Conservation (phyloP, 2,797 vertebrate species). For the Notolepis coatsorum region DNA sequence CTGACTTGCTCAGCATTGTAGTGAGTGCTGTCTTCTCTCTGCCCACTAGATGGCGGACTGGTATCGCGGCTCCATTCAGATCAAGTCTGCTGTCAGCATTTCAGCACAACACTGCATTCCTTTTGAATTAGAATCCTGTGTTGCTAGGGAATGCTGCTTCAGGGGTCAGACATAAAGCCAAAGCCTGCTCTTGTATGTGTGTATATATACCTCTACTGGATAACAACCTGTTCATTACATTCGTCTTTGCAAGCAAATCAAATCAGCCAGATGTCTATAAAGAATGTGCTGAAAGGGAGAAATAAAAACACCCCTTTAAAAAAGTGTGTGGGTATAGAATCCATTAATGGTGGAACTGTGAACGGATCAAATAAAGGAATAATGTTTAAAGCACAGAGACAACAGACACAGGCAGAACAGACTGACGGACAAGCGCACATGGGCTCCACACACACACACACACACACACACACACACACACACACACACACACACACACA, state of each 20-base stretch:
- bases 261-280: conserved; percentile 54
- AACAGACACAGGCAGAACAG: no score
- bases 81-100: conserved; percentile 23
- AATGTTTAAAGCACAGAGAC: no score
- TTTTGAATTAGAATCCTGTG: conserved; percentile 31
- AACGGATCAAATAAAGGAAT: conserved; percentile 20
- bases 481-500: conserved; percentile 1
- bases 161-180: conserved; percentile 33
- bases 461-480: not conserved
- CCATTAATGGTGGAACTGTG: conserved; percentile 38
- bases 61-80: conserved; percentile 38
- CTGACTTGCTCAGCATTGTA: not conserved
- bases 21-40: conserved; percentile 33
- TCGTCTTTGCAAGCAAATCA: conserved; percentile 41
- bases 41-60: conserved; percentile 77
- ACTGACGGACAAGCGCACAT: no score
- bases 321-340: conserved; percentile 13
- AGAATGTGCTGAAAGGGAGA: conserved; percentile 15
- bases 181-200: conserved; percentile 18
- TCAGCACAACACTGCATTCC: conserved; percentile 35
- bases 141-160: conserved; percentile 36
- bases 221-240: conserved; percentile 49
- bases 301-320: conserved; percentile 17
- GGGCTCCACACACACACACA: not conserved
- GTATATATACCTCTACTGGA: conserved; percentile 26